These are phyloP conservation scores for Mimachlamys varia DNA, from an alignment of 2,888 invertebrate species.

Conservation along the genomic window DNA sequence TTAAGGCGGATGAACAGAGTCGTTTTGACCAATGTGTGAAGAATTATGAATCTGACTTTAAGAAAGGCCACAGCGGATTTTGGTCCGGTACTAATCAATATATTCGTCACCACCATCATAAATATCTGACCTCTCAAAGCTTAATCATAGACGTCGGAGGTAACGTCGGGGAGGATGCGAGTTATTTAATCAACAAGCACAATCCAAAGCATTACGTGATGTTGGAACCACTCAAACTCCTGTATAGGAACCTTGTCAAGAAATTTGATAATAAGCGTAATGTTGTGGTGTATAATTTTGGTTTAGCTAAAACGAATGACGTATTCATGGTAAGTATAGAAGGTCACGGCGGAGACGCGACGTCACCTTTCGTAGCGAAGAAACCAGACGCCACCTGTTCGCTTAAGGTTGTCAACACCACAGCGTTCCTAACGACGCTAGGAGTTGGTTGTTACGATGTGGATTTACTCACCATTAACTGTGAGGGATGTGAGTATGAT, in stretches of 20 bases:
- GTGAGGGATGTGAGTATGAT: conserved; percentile 64
- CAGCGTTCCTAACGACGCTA: conserved; percentile 54
- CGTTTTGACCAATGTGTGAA: conserved; percentile 37
- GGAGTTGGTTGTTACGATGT: conserved; percentile 59
- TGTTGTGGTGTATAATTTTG: conserved; percentile 52
- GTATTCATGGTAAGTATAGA: conserved; percentile 55
- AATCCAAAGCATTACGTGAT: conserved; percentile 47
- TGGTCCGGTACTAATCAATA: conserved; percentile 48
- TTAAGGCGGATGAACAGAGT: conserved; percentile 7
- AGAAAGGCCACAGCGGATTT: conserved; percentile 37
- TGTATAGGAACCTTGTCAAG: conserved; percentile 40
- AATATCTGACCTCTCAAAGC: conserved; percentile 46
- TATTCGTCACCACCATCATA: conserved; percentile 45
- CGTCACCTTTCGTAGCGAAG: conserved; percentile 53
- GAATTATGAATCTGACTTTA: conserved; percentile 39
- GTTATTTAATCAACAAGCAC: conserved; percentile 40
- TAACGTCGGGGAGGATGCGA: conserved; percentile 51
- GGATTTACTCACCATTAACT: conserved; percentile 61
- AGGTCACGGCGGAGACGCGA: conserved; percentile 58
- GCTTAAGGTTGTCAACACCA: conserved; percentile 56
- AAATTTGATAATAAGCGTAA: conserved; percentile 42
- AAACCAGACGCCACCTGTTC: conserved; percentile 47
- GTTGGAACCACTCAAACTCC: conserved; percentile 47
- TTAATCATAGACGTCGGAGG: conserved; percentile 52
- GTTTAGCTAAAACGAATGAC: conserved; percentile 56